Percentiles rank a stretch among this genome's conserved stretches.
phyloP scores from a whole-genome alignment of 2,888 invertebrate genomes.

The Tridacna crocea region DNA sequence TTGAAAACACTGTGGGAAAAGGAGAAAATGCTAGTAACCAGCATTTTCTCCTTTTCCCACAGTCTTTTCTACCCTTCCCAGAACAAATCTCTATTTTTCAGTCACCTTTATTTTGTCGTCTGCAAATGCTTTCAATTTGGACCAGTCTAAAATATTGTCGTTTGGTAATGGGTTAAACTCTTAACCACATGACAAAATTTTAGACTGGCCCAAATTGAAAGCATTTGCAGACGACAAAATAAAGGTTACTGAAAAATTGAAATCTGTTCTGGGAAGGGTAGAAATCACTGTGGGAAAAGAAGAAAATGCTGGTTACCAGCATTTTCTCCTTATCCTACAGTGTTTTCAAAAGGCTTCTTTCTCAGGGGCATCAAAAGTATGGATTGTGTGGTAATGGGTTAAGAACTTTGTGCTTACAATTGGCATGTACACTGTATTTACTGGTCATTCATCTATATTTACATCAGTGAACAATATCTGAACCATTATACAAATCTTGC shows the following conservation, averaged over 20 bases:
- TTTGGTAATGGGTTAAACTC: background rate
- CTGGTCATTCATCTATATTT: too few species aligned
- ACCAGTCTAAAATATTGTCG: background rate
- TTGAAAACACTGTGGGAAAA: background rate
- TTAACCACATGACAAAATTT: background rate
- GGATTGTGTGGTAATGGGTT: background rate
- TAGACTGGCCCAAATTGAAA: background rate
- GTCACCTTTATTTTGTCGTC: background rate
- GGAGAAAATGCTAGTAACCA: background rate
- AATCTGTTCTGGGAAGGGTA: too few species aligned
- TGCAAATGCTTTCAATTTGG: background rate
- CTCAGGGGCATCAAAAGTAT: too few species aligned
- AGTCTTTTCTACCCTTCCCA: background rate
- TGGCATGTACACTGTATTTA: too few species aligned
- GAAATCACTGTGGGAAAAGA: background rate
- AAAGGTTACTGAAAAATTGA: too few species aligned
- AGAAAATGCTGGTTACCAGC: background rate
- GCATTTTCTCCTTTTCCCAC: background rate
- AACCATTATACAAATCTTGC: too few species aligned
- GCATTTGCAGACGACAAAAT: background rate
- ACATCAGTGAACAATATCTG: too few species aligned
- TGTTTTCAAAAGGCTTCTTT: background rate
- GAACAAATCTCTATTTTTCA: too few species aligned
- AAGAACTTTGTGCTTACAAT: too few species aligned
- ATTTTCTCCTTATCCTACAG: background rate